Conservation (phyloP, 2,888 invertebrate species). For the Halictus ligatus region DNA sequence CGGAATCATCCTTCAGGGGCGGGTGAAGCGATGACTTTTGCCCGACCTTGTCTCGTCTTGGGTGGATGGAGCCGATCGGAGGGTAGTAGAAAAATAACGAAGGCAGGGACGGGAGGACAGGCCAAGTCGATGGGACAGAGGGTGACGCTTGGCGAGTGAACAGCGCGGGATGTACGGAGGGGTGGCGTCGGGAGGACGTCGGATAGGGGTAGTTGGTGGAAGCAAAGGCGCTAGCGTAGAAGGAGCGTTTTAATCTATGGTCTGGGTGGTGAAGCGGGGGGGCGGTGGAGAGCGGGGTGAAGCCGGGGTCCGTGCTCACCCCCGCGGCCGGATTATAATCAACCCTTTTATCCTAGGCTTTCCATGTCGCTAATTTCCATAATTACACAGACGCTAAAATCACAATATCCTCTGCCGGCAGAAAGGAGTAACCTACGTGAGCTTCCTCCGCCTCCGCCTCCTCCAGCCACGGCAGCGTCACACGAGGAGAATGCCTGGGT, state of each 20-base stretch:
- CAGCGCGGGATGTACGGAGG: conserved; percentile 48
- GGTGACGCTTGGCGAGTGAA: conserved; percentile 54
- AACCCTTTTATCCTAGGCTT: conserved; percentile 85
- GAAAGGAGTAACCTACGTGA: conserved; percentile 83
- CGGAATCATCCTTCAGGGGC: neutral
- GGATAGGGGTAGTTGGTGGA: conserved; percentile 68
- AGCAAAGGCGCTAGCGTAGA: conserved; percentile 82
- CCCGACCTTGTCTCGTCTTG: neutral
- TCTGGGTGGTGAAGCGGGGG: conserved; percentile 69
- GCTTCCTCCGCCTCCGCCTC: conserved; percentile 64
- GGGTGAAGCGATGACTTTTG: neutral
- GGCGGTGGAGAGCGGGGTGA: conserved; percentile 54
- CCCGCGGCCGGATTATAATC: conserved; percentile 83
- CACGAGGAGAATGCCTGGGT: conserved; percentile 73
- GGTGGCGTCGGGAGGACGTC: conserved; percentile 42
- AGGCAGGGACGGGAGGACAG: conserved; percentile 31
- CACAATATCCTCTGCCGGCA: conserved; percentile 83
- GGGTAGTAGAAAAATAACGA: conserved; percentile 42
- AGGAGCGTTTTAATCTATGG: conserved; percentile 84
- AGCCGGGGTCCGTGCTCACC: conserved; percentile 71
- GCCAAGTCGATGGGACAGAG: conserved; percentile 37
- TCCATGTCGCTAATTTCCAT: conserved; percentile 85
- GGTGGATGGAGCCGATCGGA: conserved; percentile 66
- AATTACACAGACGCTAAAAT: conserved; percentile 85
- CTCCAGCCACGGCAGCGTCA: conserved; percentile 69